A percentile compares a stretch with the other conserved stretches of the same genome.
Evolutionary conservation across 1,140 invertebrate genomes (phyloP).

Genomic region (Akabosia matsudoensis): DNA sequence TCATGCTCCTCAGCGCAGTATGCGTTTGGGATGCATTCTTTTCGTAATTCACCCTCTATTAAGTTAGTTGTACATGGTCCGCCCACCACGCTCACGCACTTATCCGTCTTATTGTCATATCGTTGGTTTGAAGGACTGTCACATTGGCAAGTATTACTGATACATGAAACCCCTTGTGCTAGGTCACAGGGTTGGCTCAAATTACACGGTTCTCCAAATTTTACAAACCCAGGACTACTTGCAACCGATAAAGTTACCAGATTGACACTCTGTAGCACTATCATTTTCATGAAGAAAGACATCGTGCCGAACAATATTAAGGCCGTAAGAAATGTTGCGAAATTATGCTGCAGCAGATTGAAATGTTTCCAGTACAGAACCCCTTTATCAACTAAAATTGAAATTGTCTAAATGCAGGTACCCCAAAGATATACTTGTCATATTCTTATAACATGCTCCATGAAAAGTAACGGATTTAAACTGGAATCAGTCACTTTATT

Average conservation of each 20-base stretch:
- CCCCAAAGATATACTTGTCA: no score
- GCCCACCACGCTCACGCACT: slow-evolving; percentile 33
- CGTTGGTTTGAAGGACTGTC: slow-evolving; percentile 41
- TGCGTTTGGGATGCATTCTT: slow-evolving; percentile 36
- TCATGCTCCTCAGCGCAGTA: slow-evolving; percentile 13
- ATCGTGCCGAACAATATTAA: no score
- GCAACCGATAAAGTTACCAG: neutral
- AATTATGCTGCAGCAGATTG: no score
- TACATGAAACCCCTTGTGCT: slow-evolving; percentile 12
- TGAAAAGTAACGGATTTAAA: no score
- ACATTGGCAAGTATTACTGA: slow-evolving; percentile 34
- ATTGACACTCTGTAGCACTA: no score
- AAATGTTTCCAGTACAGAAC: no score
- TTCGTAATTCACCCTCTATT: neutral
- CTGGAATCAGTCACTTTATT: no score
- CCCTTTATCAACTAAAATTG: no score
- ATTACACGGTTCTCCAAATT: neutral
- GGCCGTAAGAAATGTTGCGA: no score
- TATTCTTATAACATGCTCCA: no score
- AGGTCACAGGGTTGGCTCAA: neutral
- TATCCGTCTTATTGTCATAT: neutral
- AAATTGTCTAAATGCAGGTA: no score
- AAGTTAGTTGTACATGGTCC: slow-evolving; percentile 21
- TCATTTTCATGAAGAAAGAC: no score
- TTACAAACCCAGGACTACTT: neutral